These are phyloP conservation scores for Temnothorax unifasciatus DNA, from an alignment of 2,888 invertebrate species.

Conservation along the genomic window DNA sequence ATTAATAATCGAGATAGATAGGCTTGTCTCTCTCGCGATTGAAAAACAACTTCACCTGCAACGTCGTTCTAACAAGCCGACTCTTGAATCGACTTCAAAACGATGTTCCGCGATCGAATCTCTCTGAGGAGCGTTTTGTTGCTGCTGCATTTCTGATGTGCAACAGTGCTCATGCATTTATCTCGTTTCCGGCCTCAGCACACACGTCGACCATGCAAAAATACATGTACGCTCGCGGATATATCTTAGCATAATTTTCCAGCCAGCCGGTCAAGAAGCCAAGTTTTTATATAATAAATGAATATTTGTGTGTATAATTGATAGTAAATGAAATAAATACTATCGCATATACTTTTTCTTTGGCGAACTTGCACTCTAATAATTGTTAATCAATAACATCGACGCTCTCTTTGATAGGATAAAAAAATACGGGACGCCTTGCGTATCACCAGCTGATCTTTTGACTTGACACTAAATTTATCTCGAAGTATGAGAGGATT, in stretches of 20 bases:
- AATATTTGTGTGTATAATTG: neutral
- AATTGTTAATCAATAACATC: neutral
- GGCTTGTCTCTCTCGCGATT: neutral
- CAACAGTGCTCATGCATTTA: conserved; percentile 59
- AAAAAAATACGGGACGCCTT: conserved; percentile 8
- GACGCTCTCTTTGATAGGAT: neutral
- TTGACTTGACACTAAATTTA: neutral
- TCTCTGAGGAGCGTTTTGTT: neutral
- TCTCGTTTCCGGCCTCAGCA: conserved; percentile 66
- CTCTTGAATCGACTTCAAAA: neutral
- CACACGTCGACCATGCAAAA: conserved; percentile 43
- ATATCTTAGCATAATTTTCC: conserved; percentile 67
- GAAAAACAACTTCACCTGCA: neutral
- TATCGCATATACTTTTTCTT: neutral
- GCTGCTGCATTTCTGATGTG: conserved; percentile 5
- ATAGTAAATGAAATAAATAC: neutral
- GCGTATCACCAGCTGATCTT: neutral
- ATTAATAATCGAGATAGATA: neutral
- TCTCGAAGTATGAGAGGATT: neutral
- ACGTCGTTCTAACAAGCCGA: neutral
- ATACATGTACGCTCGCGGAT: conserved; percentile 58
- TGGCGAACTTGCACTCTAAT: neutral
- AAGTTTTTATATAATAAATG: conserved; percentile 35
- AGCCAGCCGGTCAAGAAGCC: conserved; percentile 20
- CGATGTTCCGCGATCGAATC: neutral